A percentile compares a stretch with the other conserved stretches of the same genome.
These are phyloP conservation scores for Chrysomallon squamiferum DNA, from an alignment of 1,140 invertebrate species.

Conservation along the genomic window DNA sequence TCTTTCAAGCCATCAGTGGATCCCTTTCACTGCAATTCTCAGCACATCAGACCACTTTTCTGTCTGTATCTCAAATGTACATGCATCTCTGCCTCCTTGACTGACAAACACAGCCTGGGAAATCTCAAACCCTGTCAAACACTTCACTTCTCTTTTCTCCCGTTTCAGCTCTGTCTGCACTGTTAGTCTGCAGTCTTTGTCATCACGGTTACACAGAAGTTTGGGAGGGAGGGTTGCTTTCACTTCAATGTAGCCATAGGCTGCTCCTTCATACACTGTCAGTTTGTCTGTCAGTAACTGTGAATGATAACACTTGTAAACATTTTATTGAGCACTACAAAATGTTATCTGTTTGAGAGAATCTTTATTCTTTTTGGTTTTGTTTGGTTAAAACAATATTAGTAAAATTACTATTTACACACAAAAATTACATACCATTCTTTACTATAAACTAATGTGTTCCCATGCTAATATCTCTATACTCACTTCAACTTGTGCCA, in stretches of 20 bases:
- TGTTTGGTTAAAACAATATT: neutral
- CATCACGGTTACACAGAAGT: conserved; percentile 30
- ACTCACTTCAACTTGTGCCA: conserved; percentile 30
- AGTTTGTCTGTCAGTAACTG: conserved; percentile 25
- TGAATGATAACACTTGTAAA: too few relatives aligned
- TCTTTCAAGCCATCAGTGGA: conserved; percentile 41
- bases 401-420: neutral
- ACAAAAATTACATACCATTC: too few relatives aligned
- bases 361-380: neutral
- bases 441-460: too few relatives aligned
- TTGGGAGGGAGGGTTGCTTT: conserved; percentile 28
- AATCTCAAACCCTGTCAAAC: conserved; percentile 21
- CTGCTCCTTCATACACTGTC: conserved; percentile 35
- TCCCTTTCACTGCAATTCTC: conserved; percentile 31
- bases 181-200: conserved; percentile 30
- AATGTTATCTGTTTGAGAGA: neutral
- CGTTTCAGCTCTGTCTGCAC: conserved; percentile 21
- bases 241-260: conserved; percentile 16
- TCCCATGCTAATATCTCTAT: too few relatives aligned
- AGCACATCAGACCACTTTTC: conserved; percentile 18
- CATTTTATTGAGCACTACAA: neutral
- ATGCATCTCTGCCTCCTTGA: conserved; percentile 8
- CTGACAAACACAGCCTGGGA: conserved; percentile 38
- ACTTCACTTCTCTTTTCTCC: conserved; percentile 31
- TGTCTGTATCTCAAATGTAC: conserved; percentile 23